Percentiles rank a stretch among this genome's conserved stretches.
phyloP scores from a whole-genome alignment of 2,797 vertebrate genomes.

The Clarias fuscus region DNA sequence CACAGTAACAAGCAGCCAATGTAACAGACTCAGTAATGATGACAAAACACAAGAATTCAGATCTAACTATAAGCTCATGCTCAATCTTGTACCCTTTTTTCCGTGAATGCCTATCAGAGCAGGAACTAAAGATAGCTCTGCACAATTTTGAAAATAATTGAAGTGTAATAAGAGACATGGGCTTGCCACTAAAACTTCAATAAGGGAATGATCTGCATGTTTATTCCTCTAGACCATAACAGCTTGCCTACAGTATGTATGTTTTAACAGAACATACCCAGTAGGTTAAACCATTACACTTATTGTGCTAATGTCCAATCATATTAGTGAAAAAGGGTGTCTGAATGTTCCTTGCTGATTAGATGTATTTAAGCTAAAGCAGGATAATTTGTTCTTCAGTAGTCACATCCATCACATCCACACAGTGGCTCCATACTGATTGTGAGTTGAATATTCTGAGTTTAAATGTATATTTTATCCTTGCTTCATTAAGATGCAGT shows the following conservation, averaged over 20 bases:
- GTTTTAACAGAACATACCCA: slow-evolving; percentile 3
- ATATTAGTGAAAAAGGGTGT: background rate
- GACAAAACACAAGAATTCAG: slow-evolving; percentile 49
- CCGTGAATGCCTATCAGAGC: slow-evolving; percentile 43
- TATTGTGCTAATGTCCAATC: background rate
- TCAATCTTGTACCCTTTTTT: slow-evolving; percentile 38
- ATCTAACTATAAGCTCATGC: slow-evolving; percentile 55
- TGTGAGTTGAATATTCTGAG: background rate
- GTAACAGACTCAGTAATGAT: slow-evolving; percentile 55
- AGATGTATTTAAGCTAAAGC: background rate
- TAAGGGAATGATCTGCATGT: slow-evolving; percentile 47
- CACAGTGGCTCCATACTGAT: background rate
- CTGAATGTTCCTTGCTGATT: background rate
- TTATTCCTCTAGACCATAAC: slow-evolving; percentile 14
- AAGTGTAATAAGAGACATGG: slow-evolving; percentile 42
- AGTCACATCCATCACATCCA: background rate
- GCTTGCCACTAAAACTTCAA: slow-evolving; percentile 58
- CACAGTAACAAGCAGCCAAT: slow-evolving; percentile 20
- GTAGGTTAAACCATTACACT: slow-evolving; percentile 13
- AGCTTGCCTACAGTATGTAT: too few species aligned
- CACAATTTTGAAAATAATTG: slow-evolving; percentile 46
- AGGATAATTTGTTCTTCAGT: slow-evolving; percentile 12
- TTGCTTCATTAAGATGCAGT: background rate
- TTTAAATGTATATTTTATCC: slow-evolving; percentile 2
- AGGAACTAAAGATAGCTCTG: slow-evolving; percentile 44